These are phyloP conservation scores for Natator depressus DNA, from an alignment of 2,113 vertebrate species.

Conservation along the genomic window DNA sequence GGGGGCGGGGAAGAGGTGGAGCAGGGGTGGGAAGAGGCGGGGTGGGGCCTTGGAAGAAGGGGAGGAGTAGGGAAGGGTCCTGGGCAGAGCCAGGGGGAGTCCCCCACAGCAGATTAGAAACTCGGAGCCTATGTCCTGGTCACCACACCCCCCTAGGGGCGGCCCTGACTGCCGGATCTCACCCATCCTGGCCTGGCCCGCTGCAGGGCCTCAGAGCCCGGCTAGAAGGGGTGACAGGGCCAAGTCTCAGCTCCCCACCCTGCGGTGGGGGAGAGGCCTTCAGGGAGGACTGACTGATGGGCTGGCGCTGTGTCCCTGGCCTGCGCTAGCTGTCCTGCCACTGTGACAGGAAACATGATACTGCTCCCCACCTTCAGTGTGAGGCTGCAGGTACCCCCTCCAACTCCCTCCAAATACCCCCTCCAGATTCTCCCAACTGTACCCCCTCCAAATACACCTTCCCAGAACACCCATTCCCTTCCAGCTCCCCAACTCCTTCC, in stretches of 20 bases:
- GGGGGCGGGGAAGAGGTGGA: too few relatives aligned
- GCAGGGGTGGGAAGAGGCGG: too few relatives aligned
- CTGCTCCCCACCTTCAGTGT: not conserved
- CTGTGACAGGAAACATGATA: not conserved
- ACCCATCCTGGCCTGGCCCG: not conserved
- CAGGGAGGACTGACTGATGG: not conserved
- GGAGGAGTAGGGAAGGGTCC: too few relatives aligned
- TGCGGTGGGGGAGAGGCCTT: not conserved
- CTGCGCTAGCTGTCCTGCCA: not conserved
- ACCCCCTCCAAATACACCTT: too few relatives aligned
- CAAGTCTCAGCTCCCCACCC: not conserved
- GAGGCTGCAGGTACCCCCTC: not conserved
- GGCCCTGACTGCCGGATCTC: not conserved
- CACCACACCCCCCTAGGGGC: too few relatives aligned
- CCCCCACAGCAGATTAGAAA: too few relatives aligned
- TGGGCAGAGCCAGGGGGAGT: too few relatives aligned
- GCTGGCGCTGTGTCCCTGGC: not conserved
- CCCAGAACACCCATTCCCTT: too few relatives aligned
- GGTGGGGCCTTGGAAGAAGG: too few relatives aligned
- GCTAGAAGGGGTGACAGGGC: not conserved
- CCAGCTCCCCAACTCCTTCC: too few relatives aligned
- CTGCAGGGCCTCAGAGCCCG: not conserved
- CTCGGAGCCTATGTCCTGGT: too few relatives aligned
- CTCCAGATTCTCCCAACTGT: too few relatives aligned
- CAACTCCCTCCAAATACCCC: not conserved